Evolutionary conservation across 2,113 vertebrate species (phyloP).

Genomic region (Hyperopisus bebe): DNA sequence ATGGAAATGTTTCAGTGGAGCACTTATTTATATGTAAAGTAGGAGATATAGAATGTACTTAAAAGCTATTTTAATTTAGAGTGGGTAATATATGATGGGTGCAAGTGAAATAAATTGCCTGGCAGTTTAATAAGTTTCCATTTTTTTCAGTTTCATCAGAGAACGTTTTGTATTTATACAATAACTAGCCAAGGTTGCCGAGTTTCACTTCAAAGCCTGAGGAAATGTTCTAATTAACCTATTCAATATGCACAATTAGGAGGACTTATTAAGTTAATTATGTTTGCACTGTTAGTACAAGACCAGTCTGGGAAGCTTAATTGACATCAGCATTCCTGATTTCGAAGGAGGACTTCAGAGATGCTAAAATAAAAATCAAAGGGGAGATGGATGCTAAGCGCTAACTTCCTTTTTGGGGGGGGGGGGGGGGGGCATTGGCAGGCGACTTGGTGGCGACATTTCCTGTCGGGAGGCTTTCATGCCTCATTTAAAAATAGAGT

Average conservation of each 20-base stretch:
- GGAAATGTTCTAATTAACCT: slow-evolving; percentile 3
- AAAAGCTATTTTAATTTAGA: background rate
- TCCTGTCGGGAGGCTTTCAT: background rate
- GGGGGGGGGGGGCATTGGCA: background rate
- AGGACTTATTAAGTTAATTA: background rate
- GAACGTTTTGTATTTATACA: slow-evolving; percentile 3
- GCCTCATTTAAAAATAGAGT: slow-evolving; percentile 1
- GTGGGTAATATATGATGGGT: background rate
- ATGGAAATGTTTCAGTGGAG: background rate
- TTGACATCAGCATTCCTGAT: background rate
- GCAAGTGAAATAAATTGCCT: background rate
- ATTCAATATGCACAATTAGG: background rate
- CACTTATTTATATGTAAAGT: background rate
- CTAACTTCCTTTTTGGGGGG: background rate
- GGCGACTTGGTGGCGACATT: background rate
- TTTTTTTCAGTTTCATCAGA: background rate
- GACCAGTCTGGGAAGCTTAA: background rate
- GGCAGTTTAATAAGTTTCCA: background rate
- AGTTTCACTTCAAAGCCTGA: background rate
- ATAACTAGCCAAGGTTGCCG: background rate
- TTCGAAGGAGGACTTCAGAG: background rate
- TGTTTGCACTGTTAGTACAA: background rate
- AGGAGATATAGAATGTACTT: background rate
- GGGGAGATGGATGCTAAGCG: background rate
- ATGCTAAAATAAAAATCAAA: background rate